Evolutionary conservation across 2,113 vertebrate genomes (phyloP), one percentile per base, ranked within the genome.

Genomic region (Murina feae): DNA sequence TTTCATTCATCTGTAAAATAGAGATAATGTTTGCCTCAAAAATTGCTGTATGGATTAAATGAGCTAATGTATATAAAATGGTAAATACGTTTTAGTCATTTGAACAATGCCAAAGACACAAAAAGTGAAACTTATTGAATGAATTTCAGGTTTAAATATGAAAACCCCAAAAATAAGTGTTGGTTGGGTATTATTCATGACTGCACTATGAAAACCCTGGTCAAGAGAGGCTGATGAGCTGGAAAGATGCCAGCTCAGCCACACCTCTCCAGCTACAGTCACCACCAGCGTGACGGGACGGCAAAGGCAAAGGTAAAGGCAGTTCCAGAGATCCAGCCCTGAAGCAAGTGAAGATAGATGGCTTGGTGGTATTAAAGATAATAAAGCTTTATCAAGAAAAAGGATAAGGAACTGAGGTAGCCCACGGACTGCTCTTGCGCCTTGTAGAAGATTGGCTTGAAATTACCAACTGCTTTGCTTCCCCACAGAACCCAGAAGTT

Each of bases 321-420:
- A 20, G 25, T 42, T 47, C 71, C 8, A 2, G 28, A 74, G 71
- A 74, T 30, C 30, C 28, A 18, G 72, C 42, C n/a, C 39, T 16
- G 8, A 9, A 32, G 42, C 71, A 74, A 74, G 7, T 44, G 18
- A 28, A 74, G n/a, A 42, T 28, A 30, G 69, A 47, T 32, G 72
- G 25, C 42, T 32, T 17, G 99, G 99, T 99, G 97, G 99, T 99
- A 91, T 96, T 99, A 97, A 99, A 99, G 98, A 99, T 99, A 96
- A 99, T 99, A 95, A 99, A 99, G 96, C 99, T 99, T 98, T 99
- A 99, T 97, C 99, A 99, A 97, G 99, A 99, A 98, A 99, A 99
- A 98, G 99, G 99, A 95, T 99, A 99, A 97, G 99, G 99, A 91
- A 99, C 99, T 65, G 99, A 99, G 97, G 99, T 99, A 92, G 99